Percentiles rank a stretch among this genome's conserved stretches.
Conservation (phyloP, 2,797 vertebrate genomes). For the Poecilia wingei region DNA sequence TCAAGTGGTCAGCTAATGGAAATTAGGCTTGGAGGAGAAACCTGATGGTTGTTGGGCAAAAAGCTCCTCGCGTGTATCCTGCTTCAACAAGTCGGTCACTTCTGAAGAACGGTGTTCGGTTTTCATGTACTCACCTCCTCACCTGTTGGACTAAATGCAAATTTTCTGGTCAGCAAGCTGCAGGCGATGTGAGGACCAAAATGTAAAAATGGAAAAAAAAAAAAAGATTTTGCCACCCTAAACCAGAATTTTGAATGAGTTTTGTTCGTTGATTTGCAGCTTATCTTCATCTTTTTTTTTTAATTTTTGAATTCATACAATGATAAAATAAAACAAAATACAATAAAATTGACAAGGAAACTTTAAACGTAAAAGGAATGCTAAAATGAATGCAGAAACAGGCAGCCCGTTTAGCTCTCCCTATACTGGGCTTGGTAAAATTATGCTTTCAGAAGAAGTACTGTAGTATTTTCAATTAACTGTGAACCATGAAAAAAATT, state of each 20-base stretch:
- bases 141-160: constrained; percentile 67
- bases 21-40: constrained; percentile 51
- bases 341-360: not conserved
- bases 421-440: not conserved
- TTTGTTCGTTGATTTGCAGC: constrained; percentile 2
- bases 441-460: not conserved
- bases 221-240: constrained; percentile 22
- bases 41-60: constrained; percentile 34
- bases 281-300: not conserved
- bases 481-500: not conserved
- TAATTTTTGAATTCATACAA: not conserved
- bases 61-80: constrained; percentile 58
- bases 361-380: not conserved
- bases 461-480: not conserved
- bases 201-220: constrained; percentile 38
- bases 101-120: constrained; percentile 49
- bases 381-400: not conserved
- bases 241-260: constrained; percentile 10
- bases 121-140: constrained; percentile 45
- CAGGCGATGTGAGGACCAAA: constrained; percentile 7
- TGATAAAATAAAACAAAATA: not conserved
- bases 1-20: constrained; percentile 68
- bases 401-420: not conserved
- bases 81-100: constrained; percentile 46
- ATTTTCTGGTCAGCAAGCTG: constrained; percentile 44